These are phyloP conservation scores for Phalacrocorax brasilianus DNA, from an alignment of 2,113 vertebrate species.

Conservation along the genomic window DNA sequence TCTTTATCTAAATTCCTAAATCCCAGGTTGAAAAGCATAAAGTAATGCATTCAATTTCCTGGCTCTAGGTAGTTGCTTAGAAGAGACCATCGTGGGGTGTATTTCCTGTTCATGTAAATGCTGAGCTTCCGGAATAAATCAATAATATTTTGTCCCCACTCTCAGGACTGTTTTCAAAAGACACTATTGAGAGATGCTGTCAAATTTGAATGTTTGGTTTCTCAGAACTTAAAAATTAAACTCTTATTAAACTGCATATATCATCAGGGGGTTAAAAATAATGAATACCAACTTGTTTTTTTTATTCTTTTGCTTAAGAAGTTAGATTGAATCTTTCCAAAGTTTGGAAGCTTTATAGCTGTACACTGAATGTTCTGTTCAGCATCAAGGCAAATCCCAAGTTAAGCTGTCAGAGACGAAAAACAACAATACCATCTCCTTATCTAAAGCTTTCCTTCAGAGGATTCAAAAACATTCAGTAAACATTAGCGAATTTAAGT, in stretches of 20 bases:
- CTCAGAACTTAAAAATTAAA: background rate
- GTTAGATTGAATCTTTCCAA: background rate
- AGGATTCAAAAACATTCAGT: background rate
- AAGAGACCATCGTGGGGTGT: background rate
- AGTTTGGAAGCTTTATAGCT: background rate
- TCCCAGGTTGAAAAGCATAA: background rate
- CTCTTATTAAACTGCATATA: background rate
- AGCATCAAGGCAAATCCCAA: conserved; percentile 28
- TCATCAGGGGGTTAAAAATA: background rate
- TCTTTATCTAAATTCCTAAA: conserved; percentile 14
- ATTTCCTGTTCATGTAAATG: conserved; percentile 48
- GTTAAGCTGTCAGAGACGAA: background rate
- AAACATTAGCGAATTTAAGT: background rate
- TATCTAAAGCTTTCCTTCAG: conserved; percentile 28
- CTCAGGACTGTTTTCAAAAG: background rate
- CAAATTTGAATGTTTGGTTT: conserved; percentile 2
- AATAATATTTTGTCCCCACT: background rate
- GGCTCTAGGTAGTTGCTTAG: background rate
- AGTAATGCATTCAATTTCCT: conserved; percentile 7
- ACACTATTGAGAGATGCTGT: background rate
- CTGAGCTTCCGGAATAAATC: background rate
- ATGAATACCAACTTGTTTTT: background rate
- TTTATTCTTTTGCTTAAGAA: background rate
- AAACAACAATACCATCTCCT: background rate
- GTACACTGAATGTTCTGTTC: background rate